Conservation (phyloP, 1,140 invertebrate genomes). For the Episyrphus balteatus region DNA sequence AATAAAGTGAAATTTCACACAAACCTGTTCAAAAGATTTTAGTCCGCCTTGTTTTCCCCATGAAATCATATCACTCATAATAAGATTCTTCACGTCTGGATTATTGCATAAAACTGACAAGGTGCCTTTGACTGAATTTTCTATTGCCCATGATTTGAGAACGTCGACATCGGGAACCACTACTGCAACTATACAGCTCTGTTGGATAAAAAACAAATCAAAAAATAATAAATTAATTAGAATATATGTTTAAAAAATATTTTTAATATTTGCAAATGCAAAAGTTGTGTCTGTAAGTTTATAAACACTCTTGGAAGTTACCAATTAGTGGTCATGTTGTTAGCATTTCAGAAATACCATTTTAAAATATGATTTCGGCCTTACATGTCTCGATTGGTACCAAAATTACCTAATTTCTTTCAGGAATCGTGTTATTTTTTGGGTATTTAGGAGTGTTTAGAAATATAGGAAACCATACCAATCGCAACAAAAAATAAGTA, state of each 20-base stretch:
- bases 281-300: no score
- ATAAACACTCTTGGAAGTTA: no score
- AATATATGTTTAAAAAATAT: neutral
- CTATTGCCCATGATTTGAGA: constrained; percentile 77
- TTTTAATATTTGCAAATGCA: no score
- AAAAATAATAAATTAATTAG: neutral
- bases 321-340: no score
- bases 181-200: constrained; percentile 89
- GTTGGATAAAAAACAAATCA: constrained; percentile 12
- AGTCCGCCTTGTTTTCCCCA: constrained; percentile 81
- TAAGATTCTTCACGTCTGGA: constrained; percentile 76
- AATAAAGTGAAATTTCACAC: neutral
- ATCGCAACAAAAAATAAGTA: no score
- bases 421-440: no score
- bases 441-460: no score
- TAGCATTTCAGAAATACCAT: neutral
- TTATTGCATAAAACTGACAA: constrained; percentile 82
- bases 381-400: neutral
- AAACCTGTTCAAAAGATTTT: constrained; percentile 94
- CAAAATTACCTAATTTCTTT: neutral
- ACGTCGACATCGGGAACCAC: constrained; percentile 92
- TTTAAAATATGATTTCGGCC: neutral
- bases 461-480: no score
- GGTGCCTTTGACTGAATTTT: constrained; percentile 74
- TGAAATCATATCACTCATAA: constrained; percentile 78